These are phyloP conservation scores for Phortica magna DNA, from an alignment of 2,888 invertebrate species.

Conservation along the genomic window DNA sequence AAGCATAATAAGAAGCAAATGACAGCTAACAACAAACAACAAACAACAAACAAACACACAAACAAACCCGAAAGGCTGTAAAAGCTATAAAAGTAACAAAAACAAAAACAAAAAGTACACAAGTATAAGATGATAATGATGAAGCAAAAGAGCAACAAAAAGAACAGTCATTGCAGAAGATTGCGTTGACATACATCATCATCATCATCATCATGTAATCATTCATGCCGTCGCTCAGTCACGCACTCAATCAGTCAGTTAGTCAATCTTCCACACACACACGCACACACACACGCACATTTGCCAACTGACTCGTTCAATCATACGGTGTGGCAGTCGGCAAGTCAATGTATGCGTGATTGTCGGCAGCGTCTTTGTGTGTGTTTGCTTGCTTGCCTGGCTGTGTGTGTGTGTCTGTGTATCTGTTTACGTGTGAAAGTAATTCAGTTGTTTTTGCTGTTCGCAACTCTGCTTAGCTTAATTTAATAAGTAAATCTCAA, in stretches of 20 bases:
- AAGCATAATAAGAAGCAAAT: too few relatives aligned
- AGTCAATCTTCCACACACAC: slow-evolving; percentile 17
- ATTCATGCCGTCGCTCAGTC: too few relatives aligned
- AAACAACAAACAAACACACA: too few relatives aligned
- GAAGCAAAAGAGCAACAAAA: too few relatives aligned
- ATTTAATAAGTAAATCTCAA: background rate
- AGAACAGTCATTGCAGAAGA: too few relatives aligned
- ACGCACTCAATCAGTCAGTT: slow-evolving; percentile 6
- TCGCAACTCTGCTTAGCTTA: too few relatives aligned
- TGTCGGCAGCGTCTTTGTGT: background rate
- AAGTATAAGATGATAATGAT: too few relatives aligned
- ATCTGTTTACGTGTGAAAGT: background rate
- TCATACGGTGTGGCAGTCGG: background rate
- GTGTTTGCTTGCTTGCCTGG: background rate
- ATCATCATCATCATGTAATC: too few relatives aligned
- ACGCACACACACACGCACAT: slow-evolving; percentile 7
- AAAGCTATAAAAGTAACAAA: background rate
- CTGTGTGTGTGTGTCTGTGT: background rate
- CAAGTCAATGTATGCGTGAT: slow-evolving; percentile 20
- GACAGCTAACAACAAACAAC: too few relatives aligned
- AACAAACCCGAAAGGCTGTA: slow-evolving; percentile 32
- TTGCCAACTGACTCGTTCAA: background rate
- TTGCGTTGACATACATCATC: too few relatives aligned
- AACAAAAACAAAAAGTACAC: background rate
- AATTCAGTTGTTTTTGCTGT: too few relatives aligned